Base-by-base conservation (phyloP, 2,888 invertebrate genomes). In the Patella caerulea region DNA sequence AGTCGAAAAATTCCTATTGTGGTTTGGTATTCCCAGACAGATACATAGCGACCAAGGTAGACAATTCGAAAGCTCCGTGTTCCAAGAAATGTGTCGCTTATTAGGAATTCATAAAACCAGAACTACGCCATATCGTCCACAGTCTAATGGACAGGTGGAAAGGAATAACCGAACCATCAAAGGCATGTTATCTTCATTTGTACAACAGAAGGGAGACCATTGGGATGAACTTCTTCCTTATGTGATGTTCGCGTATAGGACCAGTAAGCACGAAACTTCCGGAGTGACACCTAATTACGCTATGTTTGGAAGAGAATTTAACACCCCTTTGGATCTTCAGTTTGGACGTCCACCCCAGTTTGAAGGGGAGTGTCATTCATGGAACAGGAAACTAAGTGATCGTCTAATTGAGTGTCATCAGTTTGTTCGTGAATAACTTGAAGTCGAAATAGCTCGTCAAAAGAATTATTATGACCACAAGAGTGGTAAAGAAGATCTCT, bases 1-100 rank as follows among this genome's bases (percentile, higher is more conserved):
- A n/a, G 76, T 82, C 9, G 72, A 78, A 15, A 75, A 82, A 34
- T 69, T 79, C 7, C 73, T 77, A 0, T 24, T 65, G 65, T 65
- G 19, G 19, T 65, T 65, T 65, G 65, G 24, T 24, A 65, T 65
- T 65, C 65, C 65, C 19, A 65, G 65, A 19, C 65, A 65, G 24
- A 65, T 65, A 4, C 65, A 65, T 24, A 65, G 65, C 24, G 65
- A 65, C 24, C 65, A 65, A 65, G 65, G 65, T 24, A 65, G 11
- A 24, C 65, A 65, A 65, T 65, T 65, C 14, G 24, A 65, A 24
- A 65, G 65, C 14, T 65, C 65, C 17, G 65, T 65, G 65, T 65
- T 65, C 65, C 65, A 65, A 65, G 65, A 65, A 65, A 65, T 65
- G 65, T 65, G 19, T 65, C 65, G 11, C 14, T 24, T 65, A 24